Evolutionary conservation across 2,113 vertebrate genomes (phyloP).

Genomic region (Sinocyclocheilus anophthalmus): DNA sequence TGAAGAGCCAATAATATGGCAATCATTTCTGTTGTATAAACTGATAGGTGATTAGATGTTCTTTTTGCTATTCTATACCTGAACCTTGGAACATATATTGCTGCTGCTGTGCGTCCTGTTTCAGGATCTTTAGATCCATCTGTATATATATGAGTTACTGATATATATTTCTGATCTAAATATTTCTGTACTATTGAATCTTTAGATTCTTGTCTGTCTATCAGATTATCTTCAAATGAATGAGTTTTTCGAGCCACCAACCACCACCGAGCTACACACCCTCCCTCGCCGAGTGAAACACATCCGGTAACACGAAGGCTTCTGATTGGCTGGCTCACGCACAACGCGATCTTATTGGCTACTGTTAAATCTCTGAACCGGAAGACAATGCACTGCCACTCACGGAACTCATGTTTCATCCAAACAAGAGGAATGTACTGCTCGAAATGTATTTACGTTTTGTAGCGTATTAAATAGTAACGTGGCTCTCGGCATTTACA

Average conservation of each 20-base stretch:
- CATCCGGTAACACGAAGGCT: constrained; percentile 54
- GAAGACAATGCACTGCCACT: constrained; percentile 54
- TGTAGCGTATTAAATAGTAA: background rate
- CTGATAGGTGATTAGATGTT: no score
- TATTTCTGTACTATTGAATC: no score
- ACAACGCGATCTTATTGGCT: constrained; percentile 61
- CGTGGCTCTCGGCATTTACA: background rate
- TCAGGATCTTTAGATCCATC: no score
- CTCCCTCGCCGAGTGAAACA: constrained; percentile 5
- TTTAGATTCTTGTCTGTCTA: background rate
- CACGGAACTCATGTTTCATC: background rate
- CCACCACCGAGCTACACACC: background rate
- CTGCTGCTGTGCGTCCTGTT: no score
- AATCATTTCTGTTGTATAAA: no score
- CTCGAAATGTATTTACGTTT: background rate
- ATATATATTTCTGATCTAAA: no score
- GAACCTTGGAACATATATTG: no score
- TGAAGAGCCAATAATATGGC: no score
- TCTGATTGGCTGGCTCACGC: constrained; percentile 56
- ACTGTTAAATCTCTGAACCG: constrained; percentile 51
- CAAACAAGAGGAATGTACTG: background rate
- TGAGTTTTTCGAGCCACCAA: background rate
- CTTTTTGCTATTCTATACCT: no score
- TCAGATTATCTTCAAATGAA: constrained; percentile 38
- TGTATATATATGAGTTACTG: no score